Conservation (phyloP, 2,797 vertebrate genomes). For the Thaleichthys pacificus region DNA sequence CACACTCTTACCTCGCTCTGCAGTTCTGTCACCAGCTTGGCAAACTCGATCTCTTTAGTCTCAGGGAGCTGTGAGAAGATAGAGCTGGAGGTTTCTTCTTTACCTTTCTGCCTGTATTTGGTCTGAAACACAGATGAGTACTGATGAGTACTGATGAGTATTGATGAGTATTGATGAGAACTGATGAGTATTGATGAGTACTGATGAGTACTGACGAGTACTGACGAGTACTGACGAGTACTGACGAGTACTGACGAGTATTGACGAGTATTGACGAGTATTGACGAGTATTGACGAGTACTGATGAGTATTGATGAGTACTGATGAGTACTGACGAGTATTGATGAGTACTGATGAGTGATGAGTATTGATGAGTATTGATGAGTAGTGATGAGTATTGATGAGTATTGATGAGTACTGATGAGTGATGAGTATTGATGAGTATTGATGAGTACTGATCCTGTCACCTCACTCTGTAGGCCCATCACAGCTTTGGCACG, state of each 20-base stretch:
- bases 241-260: not conserved
- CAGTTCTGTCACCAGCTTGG: conserved; percentile 65
- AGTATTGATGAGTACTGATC: not conserved
- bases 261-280: not conserved
- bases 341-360: not conserved
- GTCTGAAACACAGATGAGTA: conserved; percentile 49
- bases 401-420: not conserved
- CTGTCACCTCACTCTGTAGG: conserved; percentile 81
- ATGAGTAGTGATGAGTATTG: not conserved
- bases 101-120: conserved; percentile 68
- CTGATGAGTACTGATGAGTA: not conserved
- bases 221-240: not conserved
- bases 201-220: not conserved
- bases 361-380: not conserved
- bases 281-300: not conserved
- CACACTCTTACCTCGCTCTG: conserved; percentile 63
- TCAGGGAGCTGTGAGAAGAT: conserved; percentile 66
- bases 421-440: not conserved
- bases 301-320: not conserved
- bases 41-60: conserved; percentile 68
- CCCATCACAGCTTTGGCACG: conserved; percentile 60
- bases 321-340: not conserved
- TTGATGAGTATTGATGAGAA: not conserved
- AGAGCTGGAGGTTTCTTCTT: conserved; percentile 44
- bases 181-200: not conserved